Evolutionary conservation across 2,797 vertebrate species (phyloP), one percentile per base, ranked within the genome.

Genomic region (Dendrocincla fuliginosa): DNA sequence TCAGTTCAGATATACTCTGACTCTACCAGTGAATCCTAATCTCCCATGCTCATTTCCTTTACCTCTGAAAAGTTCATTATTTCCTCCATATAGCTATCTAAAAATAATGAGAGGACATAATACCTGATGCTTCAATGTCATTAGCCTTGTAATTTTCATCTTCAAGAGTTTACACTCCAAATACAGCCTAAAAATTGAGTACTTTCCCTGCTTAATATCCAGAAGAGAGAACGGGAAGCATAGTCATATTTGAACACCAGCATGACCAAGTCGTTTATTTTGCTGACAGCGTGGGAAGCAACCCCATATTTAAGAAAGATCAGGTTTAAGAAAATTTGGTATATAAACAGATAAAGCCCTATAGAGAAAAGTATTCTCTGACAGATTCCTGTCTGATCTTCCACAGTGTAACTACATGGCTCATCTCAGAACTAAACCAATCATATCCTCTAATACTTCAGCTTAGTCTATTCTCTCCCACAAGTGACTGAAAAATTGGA

Each of bases 131-230:
- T 90, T 75, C 47, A 25, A 44, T 25, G 20, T 49, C 1, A 61
- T 68, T 46, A 57, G 39, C 17, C 65, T 61, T 37, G 25, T 15
- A 71, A 65, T 84, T 64, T 83, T 86, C 2, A 9, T 60, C 55
- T 78, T 61, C 60, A 61, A 61, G 39, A 59, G 55, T 73, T 90
- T 59, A 84, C 28, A 27, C 19, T 76, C 17, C 27, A 89, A 91
- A 59, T 27, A 37, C 11, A 84, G 55, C 19, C 50, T 52, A 56
- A 76, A 70, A 70, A 70, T 20, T 22, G 67, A 46, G 28, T n/a
- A 0, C 73, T 63, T 77, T 63, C 49, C 20, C 63, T 13, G 25
- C 42, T 75, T 61, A 90, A 67, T 24, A 53, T 33, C n/a, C 56
- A 83, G 63, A 87, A 49, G 44, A 67, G 13, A 77, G n/a, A 46